Evolutionary conservation across 2,888 invertebrate genomes (phyloP), one percentile per base, ranked within the genome.

Genomic region (Sarcophaga caerulescens): DNA sequence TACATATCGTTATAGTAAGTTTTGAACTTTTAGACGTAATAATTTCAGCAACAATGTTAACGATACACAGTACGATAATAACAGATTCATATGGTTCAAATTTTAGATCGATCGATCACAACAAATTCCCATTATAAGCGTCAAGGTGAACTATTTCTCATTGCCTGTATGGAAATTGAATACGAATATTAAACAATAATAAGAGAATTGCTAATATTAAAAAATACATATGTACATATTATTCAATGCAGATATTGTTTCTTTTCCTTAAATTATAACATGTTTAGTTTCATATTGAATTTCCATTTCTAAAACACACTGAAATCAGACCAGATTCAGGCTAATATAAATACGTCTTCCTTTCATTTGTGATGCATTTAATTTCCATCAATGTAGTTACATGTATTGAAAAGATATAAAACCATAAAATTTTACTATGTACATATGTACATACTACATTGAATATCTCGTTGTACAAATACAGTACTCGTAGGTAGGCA

Each of bases 371-470:
- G 35, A 35, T 21, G 44, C 17, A 19, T 76, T 66, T 57, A 25
- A 76, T 68, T 76, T 76, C 76, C 76, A 44, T 59, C 76, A 76
- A 66, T 8, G 35, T 35, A 35, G 35, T 35, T 35, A 35, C 35
- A 65, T 23, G 52, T 19, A 1, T 52, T 47, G 65, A 8, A 25
- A 45, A 76, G 17, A 8, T 35, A 11, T 17, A 21, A 35, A 44
- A 57, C 44, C 44, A 44, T 66, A 68, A 35, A 35, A 35, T 10
- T 35, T 35, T 35, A 35, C 35, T 73, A 71, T 3, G 60, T 71
- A 60, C 1, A 19, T 63, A n/a, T 2, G 1, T 73, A 71, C 12
- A 71, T 71, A 60, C 2, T 63, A n/a, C 1, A 14, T 78, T 35
- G 35, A 35, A 35, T 35, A 35, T 35, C 35, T 35, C 6, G 1